Evolutionary conservation across 2,888 invertebrate genomes (phyloP), one percentile per base, ranked within the genome.

Genomic region (Tryphoninae sp.): DNA sequence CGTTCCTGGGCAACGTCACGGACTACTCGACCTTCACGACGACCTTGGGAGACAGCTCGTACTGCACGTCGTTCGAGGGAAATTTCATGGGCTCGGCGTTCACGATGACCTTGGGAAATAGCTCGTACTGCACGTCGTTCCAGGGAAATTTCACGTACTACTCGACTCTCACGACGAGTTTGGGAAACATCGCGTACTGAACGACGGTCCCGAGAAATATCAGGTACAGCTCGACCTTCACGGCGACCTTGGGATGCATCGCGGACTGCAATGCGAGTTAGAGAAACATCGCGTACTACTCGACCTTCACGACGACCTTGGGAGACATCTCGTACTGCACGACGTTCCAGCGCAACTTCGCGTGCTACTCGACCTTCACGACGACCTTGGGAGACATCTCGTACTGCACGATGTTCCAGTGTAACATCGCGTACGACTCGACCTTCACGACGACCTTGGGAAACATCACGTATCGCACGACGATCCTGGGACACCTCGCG

Each of bases 231-330:
- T 33, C 33, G 33, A 33, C 33, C 33, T 33, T 45, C 45, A 13
- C 45, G 45, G 45, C 45, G 45, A 45, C 11, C 1, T 13, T 45
- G 45, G 13, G 45, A 45, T 8, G 2, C 45, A 9, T 13, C 45
- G 11, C 72, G 72, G 33, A 74, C 51, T 19, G 13, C 19, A 16
- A 69, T 62, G 58, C 53, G 51, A 72, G 71, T 22, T 8, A 7
- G 72, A n/a, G 22, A 8, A 19, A 72, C 42, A 4, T 67, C 13
- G 0, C 69, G 77, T 40, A 68, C 55, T n/a, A n/a, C 65, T 40
- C 69, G 81, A 74, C 72, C 23, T 45, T 67, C 71, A 23, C 81
- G 86, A 45, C 74, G 83, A 22, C 69, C 22, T n/a, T 68, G 59
- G 22, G 83, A 49, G 9, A 62, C n/a, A 23, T 77, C 68, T 33